Evolutionary conservation across 2,113 vertebrate genomes (phyloP).

Genomic region (Hylia prasina): DNA sequence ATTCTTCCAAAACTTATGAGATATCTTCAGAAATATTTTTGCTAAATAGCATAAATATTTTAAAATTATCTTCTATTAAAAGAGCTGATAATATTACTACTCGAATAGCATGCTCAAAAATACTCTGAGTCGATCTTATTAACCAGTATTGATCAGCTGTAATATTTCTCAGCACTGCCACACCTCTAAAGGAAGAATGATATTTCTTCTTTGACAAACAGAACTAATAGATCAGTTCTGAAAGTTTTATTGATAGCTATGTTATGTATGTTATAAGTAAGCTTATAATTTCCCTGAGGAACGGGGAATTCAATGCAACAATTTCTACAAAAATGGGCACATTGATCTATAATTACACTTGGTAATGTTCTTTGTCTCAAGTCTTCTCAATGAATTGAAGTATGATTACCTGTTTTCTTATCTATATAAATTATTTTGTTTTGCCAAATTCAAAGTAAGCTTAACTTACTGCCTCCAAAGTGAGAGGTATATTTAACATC

Average conservation of each 20-base stretch:
- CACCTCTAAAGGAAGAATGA: not conserved
- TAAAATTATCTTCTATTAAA: not conserved
- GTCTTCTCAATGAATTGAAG: not conserved
- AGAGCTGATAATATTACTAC: not conserved
- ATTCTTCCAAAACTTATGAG: not conserved
- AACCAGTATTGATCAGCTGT: not conserved
- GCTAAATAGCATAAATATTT: not conserved
- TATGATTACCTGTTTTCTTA: not conserved
- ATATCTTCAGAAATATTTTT: not conserved
- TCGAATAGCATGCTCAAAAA: not conserved
- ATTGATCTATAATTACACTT: not conserved
- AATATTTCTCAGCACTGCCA: not conserved
- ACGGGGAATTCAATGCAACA: not conserved
- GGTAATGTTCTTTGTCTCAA: not conserved
- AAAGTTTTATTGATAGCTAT: not conserved
- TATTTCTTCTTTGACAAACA: not conserved
- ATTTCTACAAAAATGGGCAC: not conserved
- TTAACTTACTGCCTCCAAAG: not conserved
- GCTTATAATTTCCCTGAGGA: not conserved
- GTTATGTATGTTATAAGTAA: not conserved
- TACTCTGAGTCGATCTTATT: fast-evolving
- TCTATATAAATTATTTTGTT: not conserved
- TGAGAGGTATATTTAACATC: not conserved
- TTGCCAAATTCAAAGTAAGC: not conserved
- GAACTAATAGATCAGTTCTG: not conserved